Evolutionary conservation across 1,140 invertebrate species (phyloP).

Genomic region (Caerostris extrusa): DNA sequence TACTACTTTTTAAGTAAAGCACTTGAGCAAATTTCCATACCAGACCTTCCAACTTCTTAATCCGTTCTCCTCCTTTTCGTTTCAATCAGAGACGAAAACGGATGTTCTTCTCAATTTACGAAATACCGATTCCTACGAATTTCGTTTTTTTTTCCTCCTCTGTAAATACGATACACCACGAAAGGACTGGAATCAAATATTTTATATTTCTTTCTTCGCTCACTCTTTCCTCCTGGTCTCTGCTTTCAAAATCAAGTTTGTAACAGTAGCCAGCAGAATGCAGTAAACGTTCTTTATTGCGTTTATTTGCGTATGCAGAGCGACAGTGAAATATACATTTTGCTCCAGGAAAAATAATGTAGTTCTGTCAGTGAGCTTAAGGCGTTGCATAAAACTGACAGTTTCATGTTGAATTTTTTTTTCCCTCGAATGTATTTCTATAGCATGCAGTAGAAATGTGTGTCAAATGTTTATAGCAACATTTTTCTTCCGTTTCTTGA

Average conservation of each 20-base stretch:
- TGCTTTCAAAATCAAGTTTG: constrained; percentile 47
- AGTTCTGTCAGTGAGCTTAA: neutral
- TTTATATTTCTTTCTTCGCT: neutral
- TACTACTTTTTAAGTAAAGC: too few species aligned
- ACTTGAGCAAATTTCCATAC: too few species aligned
- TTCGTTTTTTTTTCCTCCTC: too few species aligned
- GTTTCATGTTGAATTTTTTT: neutral
- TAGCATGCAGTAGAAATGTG: neutral
- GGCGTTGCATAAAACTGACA: neutral
- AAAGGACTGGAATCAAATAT: neutral
- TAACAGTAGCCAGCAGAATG: constrained; percentile 5
- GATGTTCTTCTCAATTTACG: constrained; percentile 30
- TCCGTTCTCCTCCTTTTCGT: neutral
- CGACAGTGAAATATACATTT: constrained; percentile 22
- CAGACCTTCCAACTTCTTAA: neutral
- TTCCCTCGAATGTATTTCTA: neutral
- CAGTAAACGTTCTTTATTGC: constrained; percentile 29
- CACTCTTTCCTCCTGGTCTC: neutral
- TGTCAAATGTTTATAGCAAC: constrained; percentile 6
- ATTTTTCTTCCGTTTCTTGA: constrained; percentile 12
- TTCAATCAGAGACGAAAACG: constrained; percentile 13
- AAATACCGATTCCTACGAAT: neutral
- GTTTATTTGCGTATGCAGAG: constrained; percentile 39
- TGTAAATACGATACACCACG: neutral
- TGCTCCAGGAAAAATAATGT: neutral